phyloP scores from a whole-genome alignment of 2,113 vertebrate species.

The Channa maculata region DNA sequence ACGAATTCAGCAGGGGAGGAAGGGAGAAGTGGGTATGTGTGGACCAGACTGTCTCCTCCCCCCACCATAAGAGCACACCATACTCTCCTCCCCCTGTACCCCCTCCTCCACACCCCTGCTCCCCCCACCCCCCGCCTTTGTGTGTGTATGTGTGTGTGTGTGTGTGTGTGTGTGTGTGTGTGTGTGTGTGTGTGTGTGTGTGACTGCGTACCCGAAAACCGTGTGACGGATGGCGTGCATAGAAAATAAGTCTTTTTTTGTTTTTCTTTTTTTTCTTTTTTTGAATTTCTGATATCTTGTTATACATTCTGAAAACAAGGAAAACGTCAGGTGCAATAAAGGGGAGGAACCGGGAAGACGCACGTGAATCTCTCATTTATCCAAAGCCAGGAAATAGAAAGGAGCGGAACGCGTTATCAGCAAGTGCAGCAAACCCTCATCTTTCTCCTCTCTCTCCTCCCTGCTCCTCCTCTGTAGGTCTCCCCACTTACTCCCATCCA shows the following conservation, averaged over 20 bases:
- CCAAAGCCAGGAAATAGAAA: conserved; percentile 43
- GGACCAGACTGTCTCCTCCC: conserved; percentile 81
- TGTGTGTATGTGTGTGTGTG: conserved; percentile 53
- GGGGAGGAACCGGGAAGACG: conserved; percentile 46
- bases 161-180: conserved; percentile 13
- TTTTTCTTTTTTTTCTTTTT: not conserved
- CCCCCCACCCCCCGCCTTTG: conserved; percentile 52
- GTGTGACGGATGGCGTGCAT: conserved; percentile 46
- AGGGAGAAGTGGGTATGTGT: conserved; percentile 39
- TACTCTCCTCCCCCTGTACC: conserved; percentile 57
- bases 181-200: conserved; percentile 10
- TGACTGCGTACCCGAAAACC: conserved; percentile 68
- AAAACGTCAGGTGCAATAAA: conserved; percentile 27
- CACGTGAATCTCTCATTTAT: conserved; percentile 64
- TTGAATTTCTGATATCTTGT: not conserved
- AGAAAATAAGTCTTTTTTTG: conserved; percentile 5
- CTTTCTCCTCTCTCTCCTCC: conserved; percentile 23
- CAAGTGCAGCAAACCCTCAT: conserved; percentile 67
- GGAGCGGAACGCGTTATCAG: conserved; percentile 43
- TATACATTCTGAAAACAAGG: not conserved
- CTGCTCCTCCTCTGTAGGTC: conserved; percentile 49
- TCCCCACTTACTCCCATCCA: conserved; percentile 46
- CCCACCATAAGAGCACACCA: conserved; percentile 61
- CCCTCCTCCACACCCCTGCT: not conserved
- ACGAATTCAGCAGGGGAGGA: conserved; percentile 61